These are phyloP conservation scores for Drosophila phalerata DNA, from an alignment of 2,888 invertebrate species.

Conservation along the genomic window DNA sequence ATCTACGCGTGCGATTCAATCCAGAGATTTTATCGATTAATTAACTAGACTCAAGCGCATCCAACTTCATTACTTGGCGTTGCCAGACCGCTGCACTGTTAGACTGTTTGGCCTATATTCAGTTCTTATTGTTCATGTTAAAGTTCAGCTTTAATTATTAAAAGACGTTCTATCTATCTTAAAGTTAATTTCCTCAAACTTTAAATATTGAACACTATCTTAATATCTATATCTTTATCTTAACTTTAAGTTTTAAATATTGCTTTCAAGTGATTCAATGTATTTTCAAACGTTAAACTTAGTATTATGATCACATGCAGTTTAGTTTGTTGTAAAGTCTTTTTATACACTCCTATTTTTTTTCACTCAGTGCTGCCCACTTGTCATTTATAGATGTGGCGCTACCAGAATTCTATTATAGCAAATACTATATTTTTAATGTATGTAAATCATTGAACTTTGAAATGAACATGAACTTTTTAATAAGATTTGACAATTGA, in stretches of 20 bases:
- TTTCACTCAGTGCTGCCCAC: background rate
- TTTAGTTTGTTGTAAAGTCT: too few relatives aligned
- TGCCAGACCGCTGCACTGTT: slow-evolving; percentile 4
- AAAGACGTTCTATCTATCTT: background rate
- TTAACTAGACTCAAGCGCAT: slow-evolving; percentile 1
- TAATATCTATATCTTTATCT: background rate
- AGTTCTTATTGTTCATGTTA: background rate
- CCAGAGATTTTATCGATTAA: slow-evolving; percentile 24
- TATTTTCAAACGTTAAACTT: background rate
- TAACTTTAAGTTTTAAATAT: background rate
- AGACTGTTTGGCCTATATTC: background rate
- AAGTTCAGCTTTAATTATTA: background rate
- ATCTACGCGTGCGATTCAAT: slow-evolving; percentile 25
- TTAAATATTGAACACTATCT: too few relatives aligned
- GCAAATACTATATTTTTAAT: background rate
- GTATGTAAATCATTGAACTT: background rate
- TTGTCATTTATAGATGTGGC: background rate
- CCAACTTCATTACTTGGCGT: slow-evolving; percentile 22
- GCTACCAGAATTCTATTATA: background rate
- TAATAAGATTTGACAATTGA: background rate
- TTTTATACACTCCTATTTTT: too few relatives aligned
- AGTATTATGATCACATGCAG: too few relatives aligned
- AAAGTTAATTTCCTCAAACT: background rate
- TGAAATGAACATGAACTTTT: slow-evolving; percentile 7
- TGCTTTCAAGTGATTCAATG: background rate